Evolutionary conservation across 2,797 vertebrate genomes (phyloP).

Genomic region (Simalia tracyae): DNA sequence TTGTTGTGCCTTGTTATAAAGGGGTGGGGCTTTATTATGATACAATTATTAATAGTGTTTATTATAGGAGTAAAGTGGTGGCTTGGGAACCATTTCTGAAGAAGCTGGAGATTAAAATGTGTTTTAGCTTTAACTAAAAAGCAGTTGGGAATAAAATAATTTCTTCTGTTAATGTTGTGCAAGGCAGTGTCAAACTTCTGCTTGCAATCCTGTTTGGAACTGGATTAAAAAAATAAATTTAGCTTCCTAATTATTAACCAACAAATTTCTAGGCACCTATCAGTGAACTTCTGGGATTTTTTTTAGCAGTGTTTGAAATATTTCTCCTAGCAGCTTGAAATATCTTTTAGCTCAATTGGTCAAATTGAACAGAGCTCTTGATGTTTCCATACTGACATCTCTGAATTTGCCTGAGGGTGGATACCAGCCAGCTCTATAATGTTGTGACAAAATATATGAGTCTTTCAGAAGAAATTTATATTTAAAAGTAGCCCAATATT

Average conservation of each 20-base stretch:
- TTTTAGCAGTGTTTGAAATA: slow-evolving; percentile 5
- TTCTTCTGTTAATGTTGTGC: neutral
- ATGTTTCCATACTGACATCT: slow-evolving; percentile 43
- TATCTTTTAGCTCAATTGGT: slow-evolving; percentile 44
- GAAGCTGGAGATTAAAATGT: neutral
- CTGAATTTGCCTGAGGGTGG: slow-evolving; percentile 53
- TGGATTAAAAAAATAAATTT: neutral
- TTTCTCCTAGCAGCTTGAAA: slow-evolving; percentile 30
- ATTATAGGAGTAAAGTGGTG: neutral
- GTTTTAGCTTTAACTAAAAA: neutral
- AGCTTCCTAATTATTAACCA: neutral
- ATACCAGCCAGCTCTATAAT: neutral
- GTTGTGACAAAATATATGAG: slow-evolving; percentile 36
- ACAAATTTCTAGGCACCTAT: neutral
- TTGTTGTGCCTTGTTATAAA: neutral
- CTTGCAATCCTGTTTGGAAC: neutral
- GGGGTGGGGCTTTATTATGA: neutral
- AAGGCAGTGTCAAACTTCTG: neutral
- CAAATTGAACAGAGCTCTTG: slow-evolving; percentile 23
- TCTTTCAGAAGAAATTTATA: slow-evolving; percentile 35
- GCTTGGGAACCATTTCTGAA: neutral
- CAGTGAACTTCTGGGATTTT: neutral
- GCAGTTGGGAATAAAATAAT: neutral
- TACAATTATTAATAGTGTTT: neutral
- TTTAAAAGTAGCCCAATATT: slow-evolving; percentile 48